Percentiles rank a stretch among this genome's conserved stretches.
Conservation (phyloP, 2,113 vertebrate species). For the Noctilio leporinus region DNA sequence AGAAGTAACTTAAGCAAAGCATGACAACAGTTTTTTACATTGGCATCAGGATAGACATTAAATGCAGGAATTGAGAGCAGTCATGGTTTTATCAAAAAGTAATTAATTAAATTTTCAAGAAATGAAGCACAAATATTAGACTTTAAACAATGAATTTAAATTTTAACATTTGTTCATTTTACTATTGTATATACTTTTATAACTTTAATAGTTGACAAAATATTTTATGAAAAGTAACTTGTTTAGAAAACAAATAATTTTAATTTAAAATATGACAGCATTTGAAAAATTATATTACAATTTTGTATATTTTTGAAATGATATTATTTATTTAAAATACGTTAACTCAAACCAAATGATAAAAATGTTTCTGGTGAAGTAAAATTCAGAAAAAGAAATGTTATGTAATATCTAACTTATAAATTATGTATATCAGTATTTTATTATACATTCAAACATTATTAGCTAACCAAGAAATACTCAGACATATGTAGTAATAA, state of each 20-base stretch:
- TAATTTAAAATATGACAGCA: conserved; percentile 2
- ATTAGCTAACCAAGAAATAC: not conserved
- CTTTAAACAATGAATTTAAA: not conserved
- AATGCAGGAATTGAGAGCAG: not conserved
- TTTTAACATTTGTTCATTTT: not conserved
- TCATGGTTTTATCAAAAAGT: not conserved
- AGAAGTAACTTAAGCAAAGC: not conserved
- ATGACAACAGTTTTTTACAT: not conserved
- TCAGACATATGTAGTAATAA: not conserved
- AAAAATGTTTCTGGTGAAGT: not conserved
- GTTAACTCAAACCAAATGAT: not conserved
- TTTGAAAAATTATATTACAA: not conserved
- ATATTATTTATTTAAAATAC: not conserved
- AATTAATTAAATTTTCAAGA: not conserved
- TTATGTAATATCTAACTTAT: not conserved
- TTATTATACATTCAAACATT: not conserved
- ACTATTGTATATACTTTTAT: not conserved
- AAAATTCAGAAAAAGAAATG: not conserved
- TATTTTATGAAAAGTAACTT: not conserved
- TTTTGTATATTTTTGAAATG: conserved; percentile 10
- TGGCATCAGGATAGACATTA: not conserved
- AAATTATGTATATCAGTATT: not conserved
- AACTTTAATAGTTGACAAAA: not conserved
- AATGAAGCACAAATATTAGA: not conserved
- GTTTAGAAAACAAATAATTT: conserved; percentile 11